These are phyloP conservation scores for Lepisosteus osseus DNA, from an alignment of 2,113 vertebrate genomes.

Conservation along the genomic window DNA sequence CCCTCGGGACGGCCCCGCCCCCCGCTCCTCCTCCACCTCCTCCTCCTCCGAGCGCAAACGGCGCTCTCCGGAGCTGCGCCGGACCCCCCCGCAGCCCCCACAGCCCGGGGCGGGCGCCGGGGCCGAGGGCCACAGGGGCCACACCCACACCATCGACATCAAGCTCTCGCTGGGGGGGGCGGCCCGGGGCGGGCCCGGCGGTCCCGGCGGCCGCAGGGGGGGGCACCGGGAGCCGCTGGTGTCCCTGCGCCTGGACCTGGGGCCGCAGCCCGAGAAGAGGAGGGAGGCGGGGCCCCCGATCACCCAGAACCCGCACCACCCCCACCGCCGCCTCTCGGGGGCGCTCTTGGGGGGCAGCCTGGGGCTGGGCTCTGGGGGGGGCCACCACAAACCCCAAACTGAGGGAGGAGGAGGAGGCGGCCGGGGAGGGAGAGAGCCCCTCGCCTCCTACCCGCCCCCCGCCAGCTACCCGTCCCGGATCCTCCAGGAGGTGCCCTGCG, in stretches of 20 bases:
- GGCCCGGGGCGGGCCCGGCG: neutral
- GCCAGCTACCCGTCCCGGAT: conserved; percentile 32
- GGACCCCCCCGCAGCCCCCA: conserved; percentile 35
- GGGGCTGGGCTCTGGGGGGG: no score
- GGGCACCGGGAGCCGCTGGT: conserved; percentile 44
- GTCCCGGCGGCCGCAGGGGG: conserved; percentile 38
- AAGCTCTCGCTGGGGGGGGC: conserved; percentile 54
- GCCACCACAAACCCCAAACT: conserved; percentile 11
- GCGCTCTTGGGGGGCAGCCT: conserved; percentile 22
- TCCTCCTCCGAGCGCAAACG: conserved; percentile 22
- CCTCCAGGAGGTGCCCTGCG: conserved; percentile 45
- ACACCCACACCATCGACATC: conserved; percentile 68
- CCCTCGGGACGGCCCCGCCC: conserved; percentile 49
- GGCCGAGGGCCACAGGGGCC: conserved; percentile 31
- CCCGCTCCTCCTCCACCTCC: conserved; percentile 38
- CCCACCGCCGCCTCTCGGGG: conserved; percentile 39
- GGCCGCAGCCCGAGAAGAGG: conserved; percentile 46
- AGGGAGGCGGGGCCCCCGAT: conserved; percentile 35
- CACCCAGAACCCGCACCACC: conserved; percentile 26
- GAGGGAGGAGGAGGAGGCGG: conserved; percentile 27
- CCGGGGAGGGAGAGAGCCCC: conserved; percentile 48
- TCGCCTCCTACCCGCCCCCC: conserved; percentile 27
- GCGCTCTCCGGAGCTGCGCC: neutral
- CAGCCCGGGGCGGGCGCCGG: conserved; percentile 43
- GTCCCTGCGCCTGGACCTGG: conserved; percentile 52